Base-by-base conservation (phyloP, 92 coral and sea anemone species). In the Muricea muricata region DNA sequence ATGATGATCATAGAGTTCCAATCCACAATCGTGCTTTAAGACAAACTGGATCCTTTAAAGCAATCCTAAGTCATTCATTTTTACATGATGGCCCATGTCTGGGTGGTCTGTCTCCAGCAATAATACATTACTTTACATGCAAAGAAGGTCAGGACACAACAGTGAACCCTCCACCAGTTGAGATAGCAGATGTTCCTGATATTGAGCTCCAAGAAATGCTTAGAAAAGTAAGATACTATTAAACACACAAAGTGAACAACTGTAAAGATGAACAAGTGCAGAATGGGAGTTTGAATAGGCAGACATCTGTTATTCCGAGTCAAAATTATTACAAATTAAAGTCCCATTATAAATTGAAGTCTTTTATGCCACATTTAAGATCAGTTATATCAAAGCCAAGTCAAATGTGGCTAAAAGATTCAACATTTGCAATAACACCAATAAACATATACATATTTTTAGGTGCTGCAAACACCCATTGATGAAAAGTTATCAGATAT, bases 11-110 rank as follows among this genome's bases (percentile, higher is more conserved):
- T 73, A 81, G 63, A 32, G 72, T 84, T 2, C 93, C 87, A 4
- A 78, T 87, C 37, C 91, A 87, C 60, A 85, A 87, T 50, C 89
- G 65, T 34, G 52, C 89, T 14, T 83, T 87, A 12, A 75, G 73
- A 7, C 89, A 73, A 39, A 91, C 88, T 3, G 93, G 93, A 24
- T 29, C 72, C 18, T 87, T 83, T 41, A 72, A 55, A 47, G 91
- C 91, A 28, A 23, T 91, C 41, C 75, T 91, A 4, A 85, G 85
- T 23, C 93, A 87, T 75, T 87, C 91, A 48, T 67, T 91, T 42
- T 52, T 91, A 56, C 93, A 87, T 84, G 85, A 86, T 52, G 93
- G 93, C 11, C 89, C 93, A 71, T 60, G 65, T 35, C 31, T 84
- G 52, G 50, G 68, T 72, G 91, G 89, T 17, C 42, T 91, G 48